Evolutionary conservation across 2,888 invertebrate genomes (phyloP).

Genomic region (Drosophila limbata): DNA sequence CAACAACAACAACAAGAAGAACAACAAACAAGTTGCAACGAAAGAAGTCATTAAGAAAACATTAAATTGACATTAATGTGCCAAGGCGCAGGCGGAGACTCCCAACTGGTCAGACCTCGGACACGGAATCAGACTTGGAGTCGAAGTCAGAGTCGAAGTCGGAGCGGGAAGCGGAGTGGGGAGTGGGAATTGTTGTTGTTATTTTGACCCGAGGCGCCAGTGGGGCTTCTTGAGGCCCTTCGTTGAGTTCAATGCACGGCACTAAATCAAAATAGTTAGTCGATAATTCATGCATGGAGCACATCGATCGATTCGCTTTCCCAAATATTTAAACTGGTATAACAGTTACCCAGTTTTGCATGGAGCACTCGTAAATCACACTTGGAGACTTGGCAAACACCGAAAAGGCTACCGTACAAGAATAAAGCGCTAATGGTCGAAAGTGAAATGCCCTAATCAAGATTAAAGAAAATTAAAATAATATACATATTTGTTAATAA

Average conservation of each 20-base stretch:
- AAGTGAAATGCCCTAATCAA: conserved; percentile 26
- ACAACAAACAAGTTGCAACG: conserved; percentile 63
- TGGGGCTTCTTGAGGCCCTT: conserved; percentile 17
- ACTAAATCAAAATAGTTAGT: conserved; percentile 68
- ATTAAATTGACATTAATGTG: conserved; percentile 84
- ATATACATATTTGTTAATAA: neutral
- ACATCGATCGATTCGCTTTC: conserved; percentile 70
- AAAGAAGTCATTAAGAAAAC: conserved; percentile 83
- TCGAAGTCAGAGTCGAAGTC: neutral
- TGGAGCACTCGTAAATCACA: conserved; percentile 67
- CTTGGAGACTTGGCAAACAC: conserved; percentile 17
- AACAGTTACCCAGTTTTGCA: conserved; percentile 76
- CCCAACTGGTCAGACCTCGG: conserved; percentile 36
- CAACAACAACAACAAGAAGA: conserved; percentile 25
- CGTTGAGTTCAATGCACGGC: conserved; percentile 56
- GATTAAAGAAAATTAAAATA: neutral
- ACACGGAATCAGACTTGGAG: conserved; percentile 3
- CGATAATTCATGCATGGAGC: conserved; percentile 61
- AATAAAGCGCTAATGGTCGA: neutral
- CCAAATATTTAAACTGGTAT: conserved; percentile 70
- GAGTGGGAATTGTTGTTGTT: neutral
- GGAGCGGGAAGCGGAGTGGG: neutral
- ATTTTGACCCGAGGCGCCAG: conserved; percentile 26
- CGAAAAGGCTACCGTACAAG: neutral
- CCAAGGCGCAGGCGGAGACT: conserved; percentile 21